Evolutionary conservation across 2,888 invertebrate genomes (phyloP).

Genomic region (Thecocarcelia acutangulata): DNA sequence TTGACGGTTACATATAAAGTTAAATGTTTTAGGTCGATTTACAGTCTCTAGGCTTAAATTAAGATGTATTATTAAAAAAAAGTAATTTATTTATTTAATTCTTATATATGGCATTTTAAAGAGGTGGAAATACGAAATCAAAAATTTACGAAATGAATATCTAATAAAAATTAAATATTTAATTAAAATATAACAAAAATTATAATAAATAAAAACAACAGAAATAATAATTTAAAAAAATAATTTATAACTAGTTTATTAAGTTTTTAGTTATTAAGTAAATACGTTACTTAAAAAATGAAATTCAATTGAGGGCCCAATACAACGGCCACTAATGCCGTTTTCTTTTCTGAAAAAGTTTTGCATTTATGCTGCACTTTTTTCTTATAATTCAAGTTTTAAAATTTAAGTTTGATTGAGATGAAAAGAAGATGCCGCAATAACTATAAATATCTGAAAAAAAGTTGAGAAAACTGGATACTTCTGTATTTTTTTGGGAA

Average conservation of each 20-base stretch:
- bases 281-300: slow-evolving; percentile 56
- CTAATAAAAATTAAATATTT: neutral
- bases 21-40: slow-evolving; percentile 3
- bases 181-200: slow-evolving; percentile 7
- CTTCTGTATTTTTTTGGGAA: too few species aligned
- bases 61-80: slow-evolving; percentile 1
- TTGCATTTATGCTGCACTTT: too few species aligned
- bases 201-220: slow-evolving; percentile 29
- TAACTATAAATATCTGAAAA: too few species aligned
- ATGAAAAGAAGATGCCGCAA: too few species aligned
- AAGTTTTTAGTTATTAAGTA: slow-evolving; percentile 52
- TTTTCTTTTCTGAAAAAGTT: too few species aligned
- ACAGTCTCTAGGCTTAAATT: slow-evolving; percentile 48
- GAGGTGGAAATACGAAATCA: neutral
- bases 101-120: neutral
- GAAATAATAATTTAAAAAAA: slow-evolving; percentile 1
- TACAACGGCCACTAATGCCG: neutral
- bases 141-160: neutral
- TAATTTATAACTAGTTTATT: neutral
- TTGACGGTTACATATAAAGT: too few species aligned
- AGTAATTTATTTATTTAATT: neutral
- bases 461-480: too few species aligned
- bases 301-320: neutral
- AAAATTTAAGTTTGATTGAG: too few species aligned
- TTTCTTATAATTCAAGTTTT: too few species aligned